phyloP scores from a whole-genome alignment of 2,888 invertebrate species.

The Drosophila longiperda region DNA sequence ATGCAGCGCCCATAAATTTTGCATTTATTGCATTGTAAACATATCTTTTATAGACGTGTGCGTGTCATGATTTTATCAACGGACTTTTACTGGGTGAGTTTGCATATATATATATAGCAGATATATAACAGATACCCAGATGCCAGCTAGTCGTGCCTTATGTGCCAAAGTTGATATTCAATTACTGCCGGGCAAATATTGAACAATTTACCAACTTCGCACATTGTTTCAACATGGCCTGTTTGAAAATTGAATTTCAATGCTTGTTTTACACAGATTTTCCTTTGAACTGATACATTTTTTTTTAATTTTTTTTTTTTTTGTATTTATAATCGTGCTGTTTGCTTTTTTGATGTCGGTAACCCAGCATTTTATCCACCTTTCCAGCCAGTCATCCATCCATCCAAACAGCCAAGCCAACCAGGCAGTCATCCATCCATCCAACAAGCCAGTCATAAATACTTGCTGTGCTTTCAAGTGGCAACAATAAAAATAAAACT shows the following conservation, averaged over 20 bases:
- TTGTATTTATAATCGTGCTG: conserved; percentile 30
- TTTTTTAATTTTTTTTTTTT: conserved; percentile 36
- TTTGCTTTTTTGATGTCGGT: conserved; percentile 71
- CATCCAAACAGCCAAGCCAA: conserved; percentile 21
- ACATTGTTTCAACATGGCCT: conserved; percentile 66
- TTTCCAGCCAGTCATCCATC: conserved; percentile 17
- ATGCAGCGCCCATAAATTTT: conserved; percentile 42
- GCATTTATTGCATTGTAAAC: conserved; percentile 56
- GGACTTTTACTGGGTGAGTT: conserved; percentile 69
- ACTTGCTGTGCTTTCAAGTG: conserved; percentile 78
- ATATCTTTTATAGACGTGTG: conserved; percentile 44
- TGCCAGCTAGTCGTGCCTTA: conserved; percentile 13
- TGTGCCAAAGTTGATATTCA: conserved; percentile 61
- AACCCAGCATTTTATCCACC: conserved; percentile 36
- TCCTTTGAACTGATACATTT: conserved; percentile 61
- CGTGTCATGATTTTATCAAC: conserved; percentile 66
- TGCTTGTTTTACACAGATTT: conserved; percentile 35
- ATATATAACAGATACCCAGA: background rate
- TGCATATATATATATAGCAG: conserved; percentile 11
- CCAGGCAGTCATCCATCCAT: conserved; percentile 53
- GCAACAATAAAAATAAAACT: conserved; percentile 50
- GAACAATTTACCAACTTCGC: conserved; percentile 46
- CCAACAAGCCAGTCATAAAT: conserved; percentile 69
- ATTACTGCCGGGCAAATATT: conserved; percentile 60
- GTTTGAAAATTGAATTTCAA: conserved; percentile 68